These are phyloP conservation scores for Lagopus muta DNA, from an alignment of 2,113 vertebrate species.

Conservation along the genomic window DNA sequence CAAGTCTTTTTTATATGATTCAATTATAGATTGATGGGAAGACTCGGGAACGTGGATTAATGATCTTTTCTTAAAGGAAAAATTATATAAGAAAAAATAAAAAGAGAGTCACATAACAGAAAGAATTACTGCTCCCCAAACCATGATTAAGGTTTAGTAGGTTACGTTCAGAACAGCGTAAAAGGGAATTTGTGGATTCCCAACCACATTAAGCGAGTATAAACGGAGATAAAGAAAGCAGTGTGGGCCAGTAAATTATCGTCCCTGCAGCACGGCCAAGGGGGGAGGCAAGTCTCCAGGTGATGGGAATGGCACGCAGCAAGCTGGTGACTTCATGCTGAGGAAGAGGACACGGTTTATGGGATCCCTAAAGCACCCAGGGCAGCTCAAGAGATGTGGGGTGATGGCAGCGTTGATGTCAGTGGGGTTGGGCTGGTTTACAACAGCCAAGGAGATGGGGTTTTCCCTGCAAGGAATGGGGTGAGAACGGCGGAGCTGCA, in stretches of 20 bases:
- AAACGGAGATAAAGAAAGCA: slow-evolving; percentile 66
- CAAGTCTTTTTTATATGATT: slow-evolving; percentile 78
- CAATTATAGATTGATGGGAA: slow-evolving; percentile 83
- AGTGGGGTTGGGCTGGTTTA: background rate
- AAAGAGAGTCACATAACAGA: slow-evolving; percentile 55
- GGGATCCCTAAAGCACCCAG: background rate
- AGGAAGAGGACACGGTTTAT: background rate
- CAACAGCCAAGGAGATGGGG: background rate
- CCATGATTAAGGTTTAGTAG: slow-evolving; percentile 77
- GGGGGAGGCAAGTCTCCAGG: background rate
- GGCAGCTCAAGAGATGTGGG: background rate
- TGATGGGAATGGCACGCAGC: background rate
- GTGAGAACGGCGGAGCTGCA: background rate
- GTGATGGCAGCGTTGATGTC: background rate
- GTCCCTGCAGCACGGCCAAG: background rate
- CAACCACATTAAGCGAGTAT: slow-evolving; percentile 66
- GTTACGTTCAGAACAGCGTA: slow-evolving; percentile 69
- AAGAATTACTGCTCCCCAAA: slow-evolving; percentile 76
- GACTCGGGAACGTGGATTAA: slow-evolving; percentile 75
- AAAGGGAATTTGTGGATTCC: slow-evolving; percentile 76
- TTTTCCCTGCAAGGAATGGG: background rate
- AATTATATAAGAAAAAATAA: slow-evolving; percentile 57
- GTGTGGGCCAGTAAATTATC: slow-evolving; percentile 53
- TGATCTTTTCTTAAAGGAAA: slow-evolving; percentile 75
- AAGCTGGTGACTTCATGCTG: background rate